phyloP scores from a whole-genome alignment of 2,797 vertebrate species.

The Lepus townsendii region DNA sequence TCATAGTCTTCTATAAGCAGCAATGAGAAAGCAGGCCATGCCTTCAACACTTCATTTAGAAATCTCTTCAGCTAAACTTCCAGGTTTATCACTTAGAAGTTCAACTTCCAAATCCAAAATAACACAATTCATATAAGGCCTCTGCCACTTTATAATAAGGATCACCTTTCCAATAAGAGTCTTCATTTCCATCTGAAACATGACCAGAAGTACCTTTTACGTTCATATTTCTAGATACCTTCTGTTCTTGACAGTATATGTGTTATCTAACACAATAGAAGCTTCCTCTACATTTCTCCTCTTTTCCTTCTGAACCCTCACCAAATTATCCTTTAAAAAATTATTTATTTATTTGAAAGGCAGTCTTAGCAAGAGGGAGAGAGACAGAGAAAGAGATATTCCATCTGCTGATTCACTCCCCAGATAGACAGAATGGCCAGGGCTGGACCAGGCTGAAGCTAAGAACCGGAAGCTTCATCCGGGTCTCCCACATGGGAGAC shows the following conservation, averaged over 20 bases:
- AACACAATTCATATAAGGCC: neutral
- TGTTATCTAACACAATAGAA: neutral
- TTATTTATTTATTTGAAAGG: no score
- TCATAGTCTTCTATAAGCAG: slow-evolving; percentile 22
- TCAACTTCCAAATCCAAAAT: slow-evolving; percentile 14
- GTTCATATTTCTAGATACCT: slow-evolving; percentile 1
- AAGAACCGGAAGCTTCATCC: no score
- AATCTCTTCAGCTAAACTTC: slow-evolving; percentile 31
- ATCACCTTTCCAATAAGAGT: neutral
- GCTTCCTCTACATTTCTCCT: neutral
- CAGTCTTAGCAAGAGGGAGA: no score
- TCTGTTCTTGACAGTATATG: neutral
- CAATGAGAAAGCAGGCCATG: neutral
- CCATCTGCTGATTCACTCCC: no score
- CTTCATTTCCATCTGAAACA: slow-evolving; percentile 34
- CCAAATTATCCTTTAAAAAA: slow-evolving; percentile 44
- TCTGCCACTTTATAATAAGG: slow-evolving; percentile 8
- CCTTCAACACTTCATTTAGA: slow-evolving; percentile 41
- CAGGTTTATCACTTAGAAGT: neutral
- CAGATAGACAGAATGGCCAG: no score
- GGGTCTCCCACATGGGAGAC: no score
- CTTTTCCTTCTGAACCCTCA: slow-evolving; percentile 4
- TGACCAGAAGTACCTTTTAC: neutral
- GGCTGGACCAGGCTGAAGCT: no score
- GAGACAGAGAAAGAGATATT: no score